A percentile compares a stretch with the other conserved stretches of the same genome.
Conservation (phyloP, 1,140 invertebrate species). For the Papilio xuthus region DNA sequence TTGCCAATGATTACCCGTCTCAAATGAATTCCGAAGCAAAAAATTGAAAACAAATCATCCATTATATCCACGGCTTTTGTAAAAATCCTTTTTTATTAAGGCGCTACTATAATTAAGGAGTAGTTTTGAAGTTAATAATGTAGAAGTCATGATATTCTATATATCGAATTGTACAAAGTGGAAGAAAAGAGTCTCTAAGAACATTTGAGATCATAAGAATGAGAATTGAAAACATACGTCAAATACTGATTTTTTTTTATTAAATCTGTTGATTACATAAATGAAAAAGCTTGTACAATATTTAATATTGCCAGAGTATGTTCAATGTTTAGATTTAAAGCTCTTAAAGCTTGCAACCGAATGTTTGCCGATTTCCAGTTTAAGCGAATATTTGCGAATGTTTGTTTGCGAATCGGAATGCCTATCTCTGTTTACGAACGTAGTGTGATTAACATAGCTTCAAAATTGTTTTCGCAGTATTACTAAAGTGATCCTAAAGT, state of each 20-base stretch:
- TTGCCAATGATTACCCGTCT: conserved; percentile 63
- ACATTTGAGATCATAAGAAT: no score
- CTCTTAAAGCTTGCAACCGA: neutral
- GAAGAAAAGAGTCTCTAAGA: no score
- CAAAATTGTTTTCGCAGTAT: neutral
- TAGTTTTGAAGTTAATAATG: no score
- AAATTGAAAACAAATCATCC: conserved; percentile 51
- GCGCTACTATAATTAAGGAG: neutral
- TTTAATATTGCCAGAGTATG: neutral
- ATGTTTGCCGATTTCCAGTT: neutral
- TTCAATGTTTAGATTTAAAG: neutral
- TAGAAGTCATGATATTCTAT: no score
- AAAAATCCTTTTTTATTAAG: neutral
- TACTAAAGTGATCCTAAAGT: no score
- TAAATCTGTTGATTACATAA: no score
- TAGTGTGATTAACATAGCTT: neutral
- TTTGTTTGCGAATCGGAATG: neutral
- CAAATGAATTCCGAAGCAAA: conserved; percentile 58
- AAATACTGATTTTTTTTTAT: no score
- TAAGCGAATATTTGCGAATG: conserved; percentile 2
- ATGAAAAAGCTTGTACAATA: no score
- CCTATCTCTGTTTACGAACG: neutral
- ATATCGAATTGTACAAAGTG: no score
- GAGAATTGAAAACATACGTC: no score
- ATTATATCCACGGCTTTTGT: conserved; percentile 12